Percentiles rank a stretch among this genome's conserved stretches.
Evolutionary conservation across 30 jellyfish, hydroid and myxozoan genomes (phyloP).

Genomic region (Hydra vulgaris): DNA sequence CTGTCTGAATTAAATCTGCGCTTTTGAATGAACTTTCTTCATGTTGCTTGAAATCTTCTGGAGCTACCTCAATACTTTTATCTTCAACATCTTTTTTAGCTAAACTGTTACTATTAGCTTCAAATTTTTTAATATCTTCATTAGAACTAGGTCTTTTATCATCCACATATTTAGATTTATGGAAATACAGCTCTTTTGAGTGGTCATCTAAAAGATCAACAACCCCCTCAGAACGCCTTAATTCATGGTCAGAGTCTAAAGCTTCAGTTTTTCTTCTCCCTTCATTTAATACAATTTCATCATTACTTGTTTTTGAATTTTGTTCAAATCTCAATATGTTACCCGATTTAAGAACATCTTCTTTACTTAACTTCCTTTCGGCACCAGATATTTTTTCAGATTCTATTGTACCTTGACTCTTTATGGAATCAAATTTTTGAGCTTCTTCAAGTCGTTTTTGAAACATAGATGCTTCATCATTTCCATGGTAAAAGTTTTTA

Average conservation of each 20-base stretch:
- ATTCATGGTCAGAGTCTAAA: background rate
- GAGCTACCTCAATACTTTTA: background rate
- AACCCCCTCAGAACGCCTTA: background rate
- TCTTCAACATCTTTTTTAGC: background rate
- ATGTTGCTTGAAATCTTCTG: background rate
- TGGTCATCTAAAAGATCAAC: background rate
- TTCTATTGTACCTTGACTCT: background rate
- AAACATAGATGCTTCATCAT: slow-evolving; percentile 10
- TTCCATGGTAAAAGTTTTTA: background rate
- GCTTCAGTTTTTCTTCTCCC: slow-evolving; percentile 2
- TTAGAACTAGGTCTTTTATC: background rate
- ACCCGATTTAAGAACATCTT: background rate
- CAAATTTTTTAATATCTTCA: background rate
- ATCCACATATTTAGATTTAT: background rate
- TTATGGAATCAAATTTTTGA: slow-evolving; percentile 3
- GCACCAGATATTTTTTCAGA: background rate
- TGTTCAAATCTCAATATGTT: background rate
- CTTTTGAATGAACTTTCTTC: background rate
- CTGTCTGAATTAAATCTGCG: background rate
- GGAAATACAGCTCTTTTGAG: background rate
- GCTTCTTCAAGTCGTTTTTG: slow-evolving; percentile 14
- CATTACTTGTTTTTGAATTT: background rate
- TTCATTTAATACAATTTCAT: slow-evolving; percentile 10
- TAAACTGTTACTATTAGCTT: background rate
- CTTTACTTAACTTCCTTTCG: background rate